These are phyloP conservation scores for Setipinna tenuifilis DNA, from an alignment of 2,797 vertebrate species.

Conservation along the genomic window DNA sequence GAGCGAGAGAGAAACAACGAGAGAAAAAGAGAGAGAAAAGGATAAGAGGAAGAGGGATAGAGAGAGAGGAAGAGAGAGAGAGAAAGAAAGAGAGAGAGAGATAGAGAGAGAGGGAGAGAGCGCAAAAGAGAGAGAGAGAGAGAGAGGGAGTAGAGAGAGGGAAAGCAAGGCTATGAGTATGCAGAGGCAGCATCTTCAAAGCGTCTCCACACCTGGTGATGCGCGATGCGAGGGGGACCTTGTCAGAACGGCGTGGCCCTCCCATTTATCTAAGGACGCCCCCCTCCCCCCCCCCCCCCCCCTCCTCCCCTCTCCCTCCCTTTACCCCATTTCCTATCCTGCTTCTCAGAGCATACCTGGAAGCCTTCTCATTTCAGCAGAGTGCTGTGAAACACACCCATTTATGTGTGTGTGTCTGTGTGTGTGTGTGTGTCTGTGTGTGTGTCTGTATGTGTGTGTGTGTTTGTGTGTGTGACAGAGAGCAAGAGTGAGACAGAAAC, in stretches of 20 bases:
- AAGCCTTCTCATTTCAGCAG: conserved; percentile 19
- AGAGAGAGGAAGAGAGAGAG: conserved; percentile 2
- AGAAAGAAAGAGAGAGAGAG: conserved; percentile 19
- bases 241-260: conserved; percentile 35
- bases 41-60: conserved; percentile 6
- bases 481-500: no score
- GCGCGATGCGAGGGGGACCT: conserved; percentile 22
- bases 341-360: conserved; percentile 3
- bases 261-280: conserved; percentile 35
- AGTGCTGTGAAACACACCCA: conserved; percentile 27
- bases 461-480: background rate
- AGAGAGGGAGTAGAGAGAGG: conserved; percentile 10
- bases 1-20: background rate
- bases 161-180: background rate
- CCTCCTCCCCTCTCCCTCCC: background rate
- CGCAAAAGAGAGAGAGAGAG: background rate
- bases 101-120: background rate
- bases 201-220: conserved; percentile 35
- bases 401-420: conserved; percentile 25
- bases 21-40: background rate
- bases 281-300: background rate
- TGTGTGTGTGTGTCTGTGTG: conserved; percentile 31
- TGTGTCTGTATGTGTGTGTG: conserved; percentile 10
- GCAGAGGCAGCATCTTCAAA: conserved; percentile 40
- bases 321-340: background rate